A percentile compares a stretch with the other conserved stretches of the same genome.
These are phyloP conservation scores for Pterocles gutturalis DNA, from an alignment of 2,113 vertebrate species.

Conservation along the genomic window DNA sequence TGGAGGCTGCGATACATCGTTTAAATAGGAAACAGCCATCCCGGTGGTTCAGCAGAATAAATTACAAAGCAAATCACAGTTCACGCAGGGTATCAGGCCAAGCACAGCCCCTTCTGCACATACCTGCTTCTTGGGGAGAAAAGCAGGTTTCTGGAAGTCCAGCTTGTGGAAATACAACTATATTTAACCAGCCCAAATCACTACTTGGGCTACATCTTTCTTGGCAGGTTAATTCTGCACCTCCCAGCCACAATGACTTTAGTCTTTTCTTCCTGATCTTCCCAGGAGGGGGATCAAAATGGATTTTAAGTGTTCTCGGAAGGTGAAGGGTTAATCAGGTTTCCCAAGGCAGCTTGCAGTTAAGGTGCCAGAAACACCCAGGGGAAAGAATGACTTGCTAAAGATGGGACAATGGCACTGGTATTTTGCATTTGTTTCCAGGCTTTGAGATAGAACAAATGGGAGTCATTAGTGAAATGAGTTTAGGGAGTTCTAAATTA, in stretches of 20 bases:
- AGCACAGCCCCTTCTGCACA: background rate
- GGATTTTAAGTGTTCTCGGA: background rate
- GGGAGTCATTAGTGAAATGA: slow-evolving; percentile 72
- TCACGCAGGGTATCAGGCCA: background rate
- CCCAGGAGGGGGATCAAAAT: background rate
- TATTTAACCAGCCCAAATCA: background rate
- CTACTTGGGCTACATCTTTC: background rate
- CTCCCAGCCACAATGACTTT: background rate
- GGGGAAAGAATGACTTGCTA: slow-evolving; percentile 62
- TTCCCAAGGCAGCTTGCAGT: slow-evolving; percentile 54
- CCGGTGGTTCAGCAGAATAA: slow-evolving; percentile 4
- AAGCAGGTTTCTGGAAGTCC: background rate
- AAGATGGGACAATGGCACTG: slow-evolving; percentile 64
- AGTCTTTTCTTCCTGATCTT: background rate
- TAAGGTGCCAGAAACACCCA: slow-evolving; percentile 58
- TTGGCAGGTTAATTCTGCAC: background rate
- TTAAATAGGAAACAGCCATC: slow-evolving; percentile 45
- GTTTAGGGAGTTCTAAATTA: slow-evolving; percentile 71
- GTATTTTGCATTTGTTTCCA: slow-evolving; percentile 70
- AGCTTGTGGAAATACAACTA: background rate
- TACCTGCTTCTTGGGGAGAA: slow-evolving; percentile 15
- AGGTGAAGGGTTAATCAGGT: slow-evolving; percentile 51
- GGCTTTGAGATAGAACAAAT: slow-evolving; percentile 72
- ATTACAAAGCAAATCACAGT: background rate
- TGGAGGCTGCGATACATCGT: background rate